Base-by-base conservation (phyloP, 1,140 invertebrate species). In the Chrysomallon squamiferum region DNA sequence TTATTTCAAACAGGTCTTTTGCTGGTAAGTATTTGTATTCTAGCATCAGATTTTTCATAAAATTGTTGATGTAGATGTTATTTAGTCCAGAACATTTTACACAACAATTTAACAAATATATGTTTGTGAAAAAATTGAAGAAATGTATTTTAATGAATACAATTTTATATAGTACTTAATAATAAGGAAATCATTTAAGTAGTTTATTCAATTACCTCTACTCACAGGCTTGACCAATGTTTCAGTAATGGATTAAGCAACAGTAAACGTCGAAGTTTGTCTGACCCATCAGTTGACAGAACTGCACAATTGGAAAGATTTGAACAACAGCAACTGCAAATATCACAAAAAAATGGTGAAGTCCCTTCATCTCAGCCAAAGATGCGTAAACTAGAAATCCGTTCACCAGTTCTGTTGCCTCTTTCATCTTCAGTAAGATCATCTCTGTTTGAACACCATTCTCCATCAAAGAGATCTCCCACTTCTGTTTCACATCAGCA, bases 351-450 rank as follows among this genome's bases (percentile, higher is more conserved):
- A 59, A n/a, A 43, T 22, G 32, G 41, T 9, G 32, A 58, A 27
- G 18, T 47, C 9, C 49, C 43, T 32, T 63, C 65, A 11, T 69
- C 69, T 13, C 65, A 69, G 20, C 73, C 80, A 4, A 82, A 82
- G 70, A 73, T 82, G 38, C 76, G 74, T 43, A 78, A 78, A 57
- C 68, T 82, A 6, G 80, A 82, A 58, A 77, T 82, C 7, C 74
- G 74, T 25, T 76, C 80, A 2, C 77, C 79, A 1, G 56, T 65
- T 27, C 62, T 79, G n/a, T 57, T 76, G 20, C 65, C 58, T 2
- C 64, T 72, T n/a, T 58, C 68, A 3, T 20, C 63, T 22, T 59
- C 72, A 25, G 57, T 66, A 58, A 50, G 69, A 11, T 62, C 59
- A 4, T 56, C 59, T 33, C 49, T 43, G 20, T 2, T 22, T 47